phyloP scores from a whole-genome alignment of 2,113 vertebrate species.

The Dipodomys spectabilis region DNA sequence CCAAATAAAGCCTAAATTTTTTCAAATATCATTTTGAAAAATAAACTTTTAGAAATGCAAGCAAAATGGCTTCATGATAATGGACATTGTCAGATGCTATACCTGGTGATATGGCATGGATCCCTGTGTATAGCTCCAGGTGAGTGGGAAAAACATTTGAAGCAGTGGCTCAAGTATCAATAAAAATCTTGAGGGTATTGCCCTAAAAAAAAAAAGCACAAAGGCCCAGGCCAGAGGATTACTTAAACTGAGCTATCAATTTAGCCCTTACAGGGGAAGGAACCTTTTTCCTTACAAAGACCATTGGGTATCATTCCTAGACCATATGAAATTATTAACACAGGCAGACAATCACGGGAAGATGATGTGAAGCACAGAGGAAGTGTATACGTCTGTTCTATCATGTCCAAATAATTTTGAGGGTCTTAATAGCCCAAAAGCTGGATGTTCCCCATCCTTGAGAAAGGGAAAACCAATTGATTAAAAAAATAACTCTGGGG shows the following conservation, averaged over 20 bases:
- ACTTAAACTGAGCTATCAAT: background rate
- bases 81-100: background rate
- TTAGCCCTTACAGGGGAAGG: background rate
- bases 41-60: slow-evolving; percentile 27
- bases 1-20: background rate
- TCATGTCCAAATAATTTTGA: too few relatives aligned
- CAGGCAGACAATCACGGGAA: too few relatives aligned
- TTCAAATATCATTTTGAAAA: slow-evolving; percentile 57
- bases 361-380: too few relatives aligned
- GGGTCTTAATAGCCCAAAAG: too few relatives aligned
- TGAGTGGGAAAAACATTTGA: too few relatives aligned
- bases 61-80: background rate
- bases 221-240: background rate
- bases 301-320: too few relatives aligned
- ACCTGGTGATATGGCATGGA: background rate
- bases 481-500: background rate
- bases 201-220: background rate
- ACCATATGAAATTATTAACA: too few relatives aligned
- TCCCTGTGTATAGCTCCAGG: background rate
- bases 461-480: background rate
- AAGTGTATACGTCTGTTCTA: too few relatives aligned
- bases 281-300: too few relatives aligned
- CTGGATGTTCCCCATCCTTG: too few relatives aligned
- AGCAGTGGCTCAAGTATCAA: background rate
- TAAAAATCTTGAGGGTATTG: background rate